Evolutionary conservation across 2,888 invertebrate species (phyloP), one percentile per base, ranked within the genome.

Genomic region (Ochropacha duplaris): DNA sequence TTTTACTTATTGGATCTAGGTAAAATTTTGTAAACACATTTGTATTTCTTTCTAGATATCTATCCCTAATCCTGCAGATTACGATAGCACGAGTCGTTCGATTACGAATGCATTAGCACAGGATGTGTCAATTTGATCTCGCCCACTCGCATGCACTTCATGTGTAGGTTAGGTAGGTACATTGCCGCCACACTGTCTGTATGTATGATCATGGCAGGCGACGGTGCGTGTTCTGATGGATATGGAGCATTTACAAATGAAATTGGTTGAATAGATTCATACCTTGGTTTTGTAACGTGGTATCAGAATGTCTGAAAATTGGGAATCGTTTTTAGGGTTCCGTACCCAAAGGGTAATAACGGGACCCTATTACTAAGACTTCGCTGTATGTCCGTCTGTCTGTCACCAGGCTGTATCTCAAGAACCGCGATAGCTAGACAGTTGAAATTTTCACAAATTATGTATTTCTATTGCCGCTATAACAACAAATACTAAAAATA

Each of bases 111-210:
- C 68, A 74, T 79, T 79, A 81, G 73, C 72, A 74, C 76, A 71
- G 75, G 87, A 87, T 83, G 86, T 83, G 82, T 86, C 85, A 84
- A 87, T 87, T 87, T 82, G 80, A 78, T 77, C 76, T 78, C 77
- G 75, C 79, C 75, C 80, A 64, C 66, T 34, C 59, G 9, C 44
- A 50, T 24, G 49, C 54, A 16, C 50, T 50, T 26, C 24, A 19
- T 31, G 5, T 50, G 49, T 51, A 36, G 55, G 36, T 50, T 8
- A 5, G n/a, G 26, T 14, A 54, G 54, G 59, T 58, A 52, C 59
- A 57, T 54, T 61, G 78, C 65, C 73, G 76, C 74, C 75, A 57
- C 54, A 57, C 57, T 50, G 77, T 76, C 77, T 78, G 70, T 66
- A 60, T 78, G 70, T 66, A 60, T 57, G 54, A 14, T 62, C 58